Percentiles rank a stretch among this genome's conserved stretches.
Evolutionary conservation across 2,797 vertebrate genomes (phyloP).

Genomic region (Caiman crocodilus): DNA sequence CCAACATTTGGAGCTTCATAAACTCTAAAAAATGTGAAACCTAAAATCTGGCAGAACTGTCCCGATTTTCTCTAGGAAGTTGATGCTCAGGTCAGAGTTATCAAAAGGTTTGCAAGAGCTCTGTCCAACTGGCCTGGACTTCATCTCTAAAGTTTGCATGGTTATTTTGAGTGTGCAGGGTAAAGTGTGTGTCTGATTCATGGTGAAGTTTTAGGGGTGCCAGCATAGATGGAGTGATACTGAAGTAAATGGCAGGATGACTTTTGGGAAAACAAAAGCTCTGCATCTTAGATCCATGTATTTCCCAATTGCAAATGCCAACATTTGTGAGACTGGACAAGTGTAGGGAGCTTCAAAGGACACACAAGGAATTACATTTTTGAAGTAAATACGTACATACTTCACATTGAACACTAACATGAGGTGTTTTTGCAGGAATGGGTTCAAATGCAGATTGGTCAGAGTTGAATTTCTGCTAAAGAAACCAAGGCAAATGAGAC

Average conservation of each 20-base stretch:
- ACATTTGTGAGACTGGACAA: background rate
- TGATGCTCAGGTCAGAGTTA: conserved; percentile 30
- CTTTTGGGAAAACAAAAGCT: background rate
- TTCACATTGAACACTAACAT: background rate
- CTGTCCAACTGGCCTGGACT: background rate
- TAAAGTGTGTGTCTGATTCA: accelerated
- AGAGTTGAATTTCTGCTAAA: too few relatives aligned
- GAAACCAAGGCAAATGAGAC: too few relatives aligned
- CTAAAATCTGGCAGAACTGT: conserved; percentile 33
- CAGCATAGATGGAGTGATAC: background rate
- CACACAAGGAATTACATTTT: background rate
- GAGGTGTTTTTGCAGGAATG: too few relatives aligned
- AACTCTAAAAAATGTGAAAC: conserved; percentile 45
- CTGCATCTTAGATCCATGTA: background rate
- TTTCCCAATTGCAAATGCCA: background rate
- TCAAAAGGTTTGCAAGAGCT: conserved; percentile 20
- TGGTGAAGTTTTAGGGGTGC: background rate
- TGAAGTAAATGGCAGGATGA: background rate
- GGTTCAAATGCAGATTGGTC: too few relatives aligned
- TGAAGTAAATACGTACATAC: background rate
- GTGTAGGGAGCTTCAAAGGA: background rate
- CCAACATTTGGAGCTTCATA: conserved; percentile 57
- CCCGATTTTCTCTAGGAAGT: conserved; percentile 58
- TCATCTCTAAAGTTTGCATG: background rate
- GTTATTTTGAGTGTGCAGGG: background rate